A percentile compares a stretch with the other conserved stretches of the same genome.
Conservation (phyloP, 2,113 vertebrate species). For the Oenanthe oenanthe region DNA sequence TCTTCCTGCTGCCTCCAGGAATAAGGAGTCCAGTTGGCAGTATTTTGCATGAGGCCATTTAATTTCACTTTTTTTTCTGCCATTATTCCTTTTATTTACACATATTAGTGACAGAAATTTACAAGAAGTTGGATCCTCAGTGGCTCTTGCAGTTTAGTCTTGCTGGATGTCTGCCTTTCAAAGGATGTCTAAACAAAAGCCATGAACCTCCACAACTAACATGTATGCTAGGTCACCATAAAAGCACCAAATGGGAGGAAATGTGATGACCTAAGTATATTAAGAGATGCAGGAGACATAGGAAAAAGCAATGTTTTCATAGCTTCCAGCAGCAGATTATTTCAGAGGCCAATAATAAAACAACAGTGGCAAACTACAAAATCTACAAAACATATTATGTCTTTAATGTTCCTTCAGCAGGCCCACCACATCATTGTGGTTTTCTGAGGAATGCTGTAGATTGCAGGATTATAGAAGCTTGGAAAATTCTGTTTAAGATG, state of each 20-base stretch:
- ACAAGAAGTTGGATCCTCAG: not conserved
- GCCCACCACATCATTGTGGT: not conserved
- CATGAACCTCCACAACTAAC: not conserved
- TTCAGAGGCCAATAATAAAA: not conserved
- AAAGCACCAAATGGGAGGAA: not conserved
- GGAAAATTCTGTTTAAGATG: not conserved
- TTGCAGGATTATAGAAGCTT: not conserved
- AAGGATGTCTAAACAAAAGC: not conserved
- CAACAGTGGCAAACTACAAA: not conserved
- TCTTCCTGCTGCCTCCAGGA: not conserved
- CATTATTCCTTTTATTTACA: constrained; percentile 8
- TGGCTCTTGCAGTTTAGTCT: not conserved
- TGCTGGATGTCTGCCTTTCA: not conserved
- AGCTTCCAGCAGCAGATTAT: not conserved
- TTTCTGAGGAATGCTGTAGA: not conserved
- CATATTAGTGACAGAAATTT: not conserved
- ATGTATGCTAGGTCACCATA: not conserved
- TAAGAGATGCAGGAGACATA: not conserved
- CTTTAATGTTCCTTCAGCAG: not conserved
- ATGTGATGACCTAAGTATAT: not conserved
- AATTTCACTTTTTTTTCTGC: constrained; percentile 36
- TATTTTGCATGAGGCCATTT: not conserved
- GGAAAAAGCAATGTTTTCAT: not conserved
- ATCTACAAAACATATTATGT: not conserved
- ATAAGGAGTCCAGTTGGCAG: constrained; percentile 9